Base-by-base conservation (phyloP, 2,113 vertebrate genomes). In the Empidonax traillii region DNA sequence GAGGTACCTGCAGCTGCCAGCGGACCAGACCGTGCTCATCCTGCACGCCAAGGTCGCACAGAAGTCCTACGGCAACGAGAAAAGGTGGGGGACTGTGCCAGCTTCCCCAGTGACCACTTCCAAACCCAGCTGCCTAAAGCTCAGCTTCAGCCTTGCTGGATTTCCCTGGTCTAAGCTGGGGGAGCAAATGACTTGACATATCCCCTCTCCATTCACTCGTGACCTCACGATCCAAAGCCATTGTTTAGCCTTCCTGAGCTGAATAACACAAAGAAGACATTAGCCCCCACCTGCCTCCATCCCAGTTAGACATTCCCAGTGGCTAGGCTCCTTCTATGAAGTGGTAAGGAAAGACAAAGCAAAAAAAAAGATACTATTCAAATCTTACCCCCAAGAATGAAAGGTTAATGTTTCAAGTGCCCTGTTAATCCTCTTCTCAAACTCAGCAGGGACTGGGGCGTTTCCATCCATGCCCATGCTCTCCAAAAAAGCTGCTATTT, bases 31-130 rank as follows among this genome's bases (percentile, higher is more conserved):
- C 0, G 98, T 99, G 35, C 74, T 98, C 85, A 99, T 99, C 76
- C 97, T 99, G 9, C 99, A 99, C 0, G 99, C 99, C 95, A 99
- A 99, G 87, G 99, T 99, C 0, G 99, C 99, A 17, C 99, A 99
- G 97, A 99, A 99, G 93, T 99, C 99, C 2, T 99, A 99, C 0
- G 99, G 99, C 90, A 99, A 98, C 0, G 99, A 99, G 77, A 99
- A 99, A 94, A 98, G 99, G 99, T 99, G 96, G 37, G 97, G 83
- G 20, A 43, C 12, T 1, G 0, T 4, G 46, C 75, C 65, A 79
- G 72, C 65, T 87, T 37, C 77, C 46, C 66, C 0, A 0, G 4
- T 1, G 52, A 52, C 37, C 30, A 4, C 68, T 44, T 79, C 67
- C 62, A 80, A 61, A 69, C 52, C 33, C 55, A 66, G 23, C 20